Conservation (phyloP, 2,888 invertebrate genomes). For the Microdon myrmicae region DNA sequence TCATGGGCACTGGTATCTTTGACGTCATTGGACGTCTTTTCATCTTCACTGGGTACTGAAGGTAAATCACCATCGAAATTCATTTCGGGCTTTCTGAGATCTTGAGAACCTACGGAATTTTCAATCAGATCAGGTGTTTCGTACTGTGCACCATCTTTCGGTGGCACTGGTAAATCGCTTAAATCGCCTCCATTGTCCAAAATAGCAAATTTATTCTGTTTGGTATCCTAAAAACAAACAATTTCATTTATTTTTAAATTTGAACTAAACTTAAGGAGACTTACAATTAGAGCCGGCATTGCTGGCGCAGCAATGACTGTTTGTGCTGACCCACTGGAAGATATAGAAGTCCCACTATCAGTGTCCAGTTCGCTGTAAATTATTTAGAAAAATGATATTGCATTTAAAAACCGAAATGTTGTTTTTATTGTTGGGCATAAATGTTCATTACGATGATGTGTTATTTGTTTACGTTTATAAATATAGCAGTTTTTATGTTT, state of each 20-base stretch:
- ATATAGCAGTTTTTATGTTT: too few species aligned
- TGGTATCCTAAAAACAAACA: constrained; percentile 28
- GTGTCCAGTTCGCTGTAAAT: constrained; percentile 23
- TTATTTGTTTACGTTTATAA: too few species aligned
- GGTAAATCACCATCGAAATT: constrained; percentile 42
- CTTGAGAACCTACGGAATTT: constrained; percentile 31
- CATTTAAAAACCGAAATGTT: too few species aligned
- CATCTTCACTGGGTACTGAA: constrained; percentile 27
- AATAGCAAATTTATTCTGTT: constrained; percentile 39
- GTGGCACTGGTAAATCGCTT: constrained; percentile 24
- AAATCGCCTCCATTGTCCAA: constrained; percentile 29
- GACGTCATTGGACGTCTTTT: constrained; percentile 16
- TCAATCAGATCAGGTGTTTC: constrained; percentile 26
- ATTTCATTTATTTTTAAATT: too few species aligned
- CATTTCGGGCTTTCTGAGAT: constrained; percentile 43
- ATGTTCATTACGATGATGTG: too few species aligned
- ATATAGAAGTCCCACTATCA: constrained; percentile 34
- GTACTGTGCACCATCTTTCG: constrained; percentile 16
- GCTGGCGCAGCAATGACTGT: constrained; percentile 20
- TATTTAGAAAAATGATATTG: too few species aligned
- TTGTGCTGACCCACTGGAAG: constrained; percentile 30
- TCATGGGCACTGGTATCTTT: constrained; percentile 38
- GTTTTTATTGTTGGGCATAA: too few species aligned
- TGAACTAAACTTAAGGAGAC: not conserved
- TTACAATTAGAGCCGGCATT: constrained; percentile 42